These are phyloP conservation scores for Agrochola macilenta DNA, from an alignment of 2,888 invertebrate species.

Conservation along the genomic window DNA sequence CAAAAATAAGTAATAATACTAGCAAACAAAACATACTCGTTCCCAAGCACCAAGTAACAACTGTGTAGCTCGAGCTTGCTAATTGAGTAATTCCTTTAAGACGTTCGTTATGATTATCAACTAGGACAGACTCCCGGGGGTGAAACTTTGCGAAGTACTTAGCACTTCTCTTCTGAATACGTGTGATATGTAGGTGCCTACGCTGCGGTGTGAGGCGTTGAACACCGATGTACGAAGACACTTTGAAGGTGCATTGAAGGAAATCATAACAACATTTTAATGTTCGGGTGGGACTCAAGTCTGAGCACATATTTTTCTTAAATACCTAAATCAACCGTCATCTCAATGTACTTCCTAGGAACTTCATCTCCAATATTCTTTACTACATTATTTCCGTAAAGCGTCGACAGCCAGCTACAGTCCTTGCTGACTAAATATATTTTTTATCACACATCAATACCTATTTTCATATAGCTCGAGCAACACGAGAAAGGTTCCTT, in stretches of 20 bases:
- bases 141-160: conserved; percentile 79
- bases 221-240: conserved; percentile 62
- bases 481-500: conserved; percentile 13
- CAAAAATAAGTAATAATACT: conserved; percentile 38
- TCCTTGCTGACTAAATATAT: too few relatives aligned
- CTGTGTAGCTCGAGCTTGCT: conserved; percentile 69
- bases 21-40: conserved; percentile 49
- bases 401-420: not conserved
- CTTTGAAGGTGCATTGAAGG: conserved; percentile 1
- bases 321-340: too few relatives aligned
- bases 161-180: conserved; percentile 76
- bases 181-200: conserved; percentile 72
- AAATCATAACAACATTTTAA: not conserved
- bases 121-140: conserved; percentile 75
- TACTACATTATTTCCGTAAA: not conserved
- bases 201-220: conserved; percentile 59
- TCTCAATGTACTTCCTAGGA: too few relatives aligned
- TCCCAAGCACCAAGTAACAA: conserved; percentile 59
- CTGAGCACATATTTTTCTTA: not conserved
- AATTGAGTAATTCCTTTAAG: conserved; percentile 83
- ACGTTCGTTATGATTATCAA: conserved; percentile 84
- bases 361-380: not conserved
- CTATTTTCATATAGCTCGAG: too few relatives aligned
- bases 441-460: not conserved
- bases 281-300: not conserved